Base-by-base conservation (phyloP, 2,113 vertebrate species). In the Pelecanus crispus region DNA sequence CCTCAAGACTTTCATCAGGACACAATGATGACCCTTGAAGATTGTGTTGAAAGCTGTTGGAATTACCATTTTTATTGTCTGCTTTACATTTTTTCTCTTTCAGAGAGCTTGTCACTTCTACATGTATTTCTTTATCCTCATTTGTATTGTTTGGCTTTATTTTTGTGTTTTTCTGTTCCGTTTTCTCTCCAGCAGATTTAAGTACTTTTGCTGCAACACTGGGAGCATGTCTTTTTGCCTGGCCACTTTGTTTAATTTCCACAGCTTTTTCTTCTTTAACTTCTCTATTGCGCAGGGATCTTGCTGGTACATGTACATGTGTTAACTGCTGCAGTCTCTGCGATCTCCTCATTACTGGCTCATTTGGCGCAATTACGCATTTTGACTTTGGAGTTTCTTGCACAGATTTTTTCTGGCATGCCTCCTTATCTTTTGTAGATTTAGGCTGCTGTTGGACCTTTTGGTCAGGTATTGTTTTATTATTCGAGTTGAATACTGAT, bases 301-400 rank as follows among this genome's bases (percentile, higher is more conserved):
- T 97, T 78, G 94, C 91, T 63, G 97, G 96, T 83, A 96, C 93
- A 55, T 96, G 96, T 24, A 94, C 79, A 6, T 92, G 92, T 19
- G 96, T 90, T 81, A 98, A 90, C 58, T 98, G 98, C 25, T 97
- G 98, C 24, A 98, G 94, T 59, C 98, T 97, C 90, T 97, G 97
- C 50, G 98, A 98, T 94, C 98, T 98, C 84, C 98, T 96, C 17
- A 19, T 97, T 90, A 97, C 78, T 12, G 95, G 95, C 26, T 98
- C 97, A 9, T 90, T 63, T 63, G 84, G 55, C 0, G 4, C 82
- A 92, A 61, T 47, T 66, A 61, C 0, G 15, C 78, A 94, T 80
- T 93, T 96, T 93, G 96, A 95, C 71, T 94, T 97, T 11, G 92
- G 22, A 81, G 75, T 77, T 88, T 96, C 97, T 79, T 96, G 93